Percentiles rank a stretch among this genome's conserved stretches.
These are phyloP conservation scores for Pseudococcus jackbeardsleyi DNA, from an alignment of 2,888 invertebrate genomes.

Conservation along the genomic window DNA sequence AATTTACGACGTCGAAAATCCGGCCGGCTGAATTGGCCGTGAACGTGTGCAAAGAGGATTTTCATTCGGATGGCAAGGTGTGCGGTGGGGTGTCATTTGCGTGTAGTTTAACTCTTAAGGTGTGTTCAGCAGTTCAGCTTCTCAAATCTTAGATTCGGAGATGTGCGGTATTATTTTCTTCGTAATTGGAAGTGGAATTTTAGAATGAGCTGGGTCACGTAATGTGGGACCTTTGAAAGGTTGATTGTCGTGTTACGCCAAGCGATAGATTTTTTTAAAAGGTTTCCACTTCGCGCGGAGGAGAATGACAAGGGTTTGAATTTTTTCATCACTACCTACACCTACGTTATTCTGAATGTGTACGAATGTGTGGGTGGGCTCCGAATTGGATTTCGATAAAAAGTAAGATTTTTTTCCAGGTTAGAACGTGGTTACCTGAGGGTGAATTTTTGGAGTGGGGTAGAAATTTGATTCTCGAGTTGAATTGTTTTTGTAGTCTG, in stretches of 20 bases:
- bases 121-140: background rate
- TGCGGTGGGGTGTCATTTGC: background rate
- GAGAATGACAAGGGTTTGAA: background rate
- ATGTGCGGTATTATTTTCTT: background rate
- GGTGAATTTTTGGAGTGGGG: too few species aligned
- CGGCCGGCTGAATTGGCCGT: background rate
- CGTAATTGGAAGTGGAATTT: background rate
- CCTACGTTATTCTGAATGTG: too few species aligned
- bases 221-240: background rate
- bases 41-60: background rate
- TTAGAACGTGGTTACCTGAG: too few species aligned
- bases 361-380: too few species aligned
- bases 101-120: background rate
- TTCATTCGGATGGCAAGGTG: background rate
- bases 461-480: too few species aligned
- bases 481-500: too few species aligned
- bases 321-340: background rate
- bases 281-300: background rate
- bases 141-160: too few species aligned
- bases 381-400: too few species aligned
- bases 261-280: background rate
- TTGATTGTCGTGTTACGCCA: background rate
- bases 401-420: too few species aligned
- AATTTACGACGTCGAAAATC: background rate
- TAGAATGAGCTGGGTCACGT: background rate